Base-by-base conservation (phyloP, 2,113 vertebrate genomes). In the Ailuropoda melanoleuca region DNA sequence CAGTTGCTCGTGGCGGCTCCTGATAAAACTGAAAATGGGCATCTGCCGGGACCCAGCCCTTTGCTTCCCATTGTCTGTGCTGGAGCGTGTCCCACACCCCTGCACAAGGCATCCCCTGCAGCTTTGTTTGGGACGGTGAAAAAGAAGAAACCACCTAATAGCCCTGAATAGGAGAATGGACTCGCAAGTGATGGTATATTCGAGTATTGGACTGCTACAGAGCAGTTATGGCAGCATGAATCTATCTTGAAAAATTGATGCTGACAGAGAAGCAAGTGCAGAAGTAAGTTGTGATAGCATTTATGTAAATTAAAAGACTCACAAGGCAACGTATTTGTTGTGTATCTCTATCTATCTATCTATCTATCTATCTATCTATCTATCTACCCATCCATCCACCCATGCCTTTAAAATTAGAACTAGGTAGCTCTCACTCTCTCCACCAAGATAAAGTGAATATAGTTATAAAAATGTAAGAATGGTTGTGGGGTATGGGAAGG, bases 361-460 rank as follows among this genome's bases (percentile, higher is more conserved):
- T 13, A 50, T 43, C 43, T 58, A 6, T 77, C 85, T 50, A 1
- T 24, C 43, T 43, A 43, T 39, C 50, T 80, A 55, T 12, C 34
- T 29, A 43, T 14, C 29, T 15, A 29, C n/a, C 37, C 2, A 37
- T n/a, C 21, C 39, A n/a, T 23, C 81, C 62, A 21, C 15, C 31
- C 31, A 55, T n/a, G 31, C 14, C 46, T 78, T 34, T 78, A 88
- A 82, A 85, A 84, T 85, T 48, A 64, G 37, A 26, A 68, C 12
- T 6, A 34, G 62, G 84, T 23, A 50, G n/a, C 11, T 82, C 39
- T 96, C 10, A 39, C 2, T 77, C 17, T 84, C 31, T 19, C 70
- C 34, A 80, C 13, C n/a, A 77, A 83, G 68, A n/a, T 37, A 77
- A 95, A 66, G 72, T 58, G 9, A 72, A 84, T 77, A 80, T 29